phyloP scores from a whole-genome alignment of 2,113 vertebrate genomes.

The Lasiurus borealis region DNA sequence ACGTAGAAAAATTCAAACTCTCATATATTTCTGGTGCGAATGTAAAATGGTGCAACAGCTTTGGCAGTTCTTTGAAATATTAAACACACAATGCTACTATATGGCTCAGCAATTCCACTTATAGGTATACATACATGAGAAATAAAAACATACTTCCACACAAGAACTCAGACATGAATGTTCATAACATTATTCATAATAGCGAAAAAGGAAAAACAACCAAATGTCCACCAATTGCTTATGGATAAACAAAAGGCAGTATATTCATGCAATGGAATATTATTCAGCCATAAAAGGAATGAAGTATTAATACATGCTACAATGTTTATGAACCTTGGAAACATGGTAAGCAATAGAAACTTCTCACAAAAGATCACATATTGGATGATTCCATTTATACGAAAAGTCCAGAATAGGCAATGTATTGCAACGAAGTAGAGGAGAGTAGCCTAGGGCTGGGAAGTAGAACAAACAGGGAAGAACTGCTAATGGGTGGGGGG shows the following conservation, averaged over 20 bases:
- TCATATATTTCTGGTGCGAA: not conserved
- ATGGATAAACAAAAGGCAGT: not conserved
- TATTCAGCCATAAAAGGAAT: conserved; percentile 27
- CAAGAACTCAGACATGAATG: conserved; percentile 20
- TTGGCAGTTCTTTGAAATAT: not conserved
- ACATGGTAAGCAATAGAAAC: not conserved
- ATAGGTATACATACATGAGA: not conserved
- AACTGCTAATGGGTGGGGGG: not conserved
- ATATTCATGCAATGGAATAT: conserved; percentile 15
- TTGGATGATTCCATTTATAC: not conserved
- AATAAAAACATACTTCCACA: not conserved
- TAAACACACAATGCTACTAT: conserved; percentile 2
- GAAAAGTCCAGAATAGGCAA: not conserved
- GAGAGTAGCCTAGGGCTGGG: not conserved
- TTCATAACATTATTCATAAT: not conserved
- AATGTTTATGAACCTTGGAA: not conserved
- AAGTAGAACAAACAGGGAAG: not conserved
- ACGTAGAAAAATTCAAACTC: not conserved
- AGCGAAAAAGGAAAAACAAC: not conserved
- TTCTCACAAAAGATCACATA: conserved; percentile 26
- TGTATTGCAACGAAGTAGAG: not conserved
- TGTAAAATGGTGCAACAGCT: not conserved
- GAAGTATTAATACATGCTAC: not conserved
- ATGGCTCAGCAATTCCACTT: not conserved
- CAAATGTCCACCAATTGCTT: conserved; percentile 5